phyloP scores from a whole-genome alignment of 2,797 vertebrate genomes.

The Pangasius krempfi region DNA sequence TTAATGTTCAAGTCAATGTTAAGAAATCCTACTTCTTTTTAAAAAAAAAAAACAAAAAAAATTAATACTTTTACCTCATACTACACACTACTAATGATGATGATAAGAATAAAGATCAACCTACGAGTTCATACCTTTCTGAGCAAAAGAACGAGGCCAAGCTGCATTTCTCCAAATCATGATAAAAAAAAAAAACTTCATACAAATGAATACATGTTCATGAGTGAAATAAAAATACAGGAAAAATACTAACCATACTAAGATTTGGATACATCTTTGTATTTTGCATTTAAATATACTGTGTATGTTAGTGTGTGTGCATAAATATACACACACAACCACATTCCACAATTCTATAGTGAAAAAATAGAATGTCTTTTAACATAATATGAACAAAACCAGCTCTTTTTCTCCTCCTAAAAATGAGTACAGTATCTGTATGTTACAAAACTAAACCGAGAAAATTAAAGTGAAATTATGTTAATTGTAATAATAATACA shows the following conservation, averaged over 20 bases:
- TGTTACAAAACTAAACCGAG: constrained; percentile 82
- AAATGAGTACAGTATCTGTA: constrained; percentile 77
- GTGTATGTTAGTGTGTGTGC: constrained; percentile 68
- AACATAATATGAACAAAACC: constrained; percentile 89
- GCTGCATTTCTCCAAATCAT: constrained; percentile 64
- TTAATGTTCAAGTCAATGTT: constrained; percentile 49
- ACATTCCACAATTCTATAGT: constrained; percentile 85
- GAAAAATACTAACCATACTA: constrained; percentile 69
- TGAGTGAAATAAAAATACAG: constrained; percentile 63
- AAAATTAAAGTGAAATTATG: constrained; percentile 71
- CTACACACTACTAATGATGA: constrained; percentile 59
- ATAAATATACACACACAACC: constrained; percentile 66
- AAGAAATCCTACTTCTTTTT: constrained; percentile 55
- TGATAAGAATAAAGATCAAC: constrained; percentile 63
- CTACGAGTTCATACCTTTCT: constrained; percentile 58
- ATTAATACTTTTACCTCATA: constrained; percentile 58
- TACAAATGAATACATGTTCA: constrained; percentile 59
- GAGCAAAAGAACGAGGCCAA: constrained; percentile 47
- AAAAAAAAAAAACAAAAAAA: constrained; percentile 29
- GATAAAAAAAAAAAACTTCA: constrained; percentile 58
- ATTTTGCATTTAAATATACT: constrained; percentile 81
- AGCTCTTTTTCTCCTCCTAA: constrained; percentile 74
- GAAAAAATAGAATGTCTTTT: constrained; percentile 97
- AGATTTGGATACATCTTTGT: constrained; percentile 80
- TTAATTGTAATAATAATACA: constrained; percentile 73